Conservation (phyloP, 2,888 invertebrate species). For the Ophion ventricosus region DNA sequence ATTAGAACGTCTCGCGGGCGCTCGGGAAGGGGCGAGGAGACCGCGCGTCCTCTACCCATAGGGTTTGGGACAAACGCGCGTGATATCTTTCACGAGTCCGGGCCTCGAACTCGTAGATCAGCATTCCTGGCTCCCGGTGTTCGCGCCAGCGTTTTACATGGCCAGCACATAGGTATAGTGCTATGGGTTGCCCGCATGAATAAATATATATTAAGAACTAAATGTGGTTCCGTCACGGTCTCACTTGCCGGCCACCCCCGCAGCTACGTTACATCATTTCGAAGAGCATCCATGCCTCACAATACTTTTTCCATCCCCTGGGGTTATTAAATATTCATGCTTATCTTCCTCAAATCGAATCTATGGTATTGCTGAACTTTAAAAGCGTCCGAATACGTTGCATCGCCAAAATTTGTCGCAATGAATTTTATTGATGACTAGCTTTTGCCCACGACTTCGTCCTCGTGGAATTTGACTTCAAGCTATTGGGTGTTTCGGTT, state of each 20-base stretch:
- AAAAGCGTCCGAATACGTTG: neutral
- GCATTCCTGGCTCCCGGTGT: conserved; percentile 77
- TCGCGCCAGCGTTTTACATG: conserved; percentile 56
- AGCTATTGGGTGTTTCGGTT: too few relatives aligned
- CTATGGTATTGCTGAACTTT: neutral
- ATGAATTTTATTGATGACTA: too few relatives aligned
- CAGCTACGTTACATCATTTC: neutral
- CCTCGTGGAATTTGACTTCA: too few relatives aligned
- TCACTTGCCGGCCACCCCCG: neutral
- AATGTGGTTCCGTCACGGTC: conserved; percentile 3
- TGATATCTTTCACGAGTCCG: conserved; percentile 49
- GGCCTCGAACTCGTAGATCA: conserved; percentile 76
- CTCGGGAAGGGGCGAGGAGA: conserved; percentile 8
- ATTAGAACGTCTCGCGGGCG: conserved; percentile 65
- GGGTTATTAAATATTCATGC: neutral
- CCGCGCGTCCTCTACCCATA: conserved; percentile 13
- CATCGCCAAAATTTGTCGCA: neutral
- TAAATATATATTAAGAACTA: conserved; percentile 22
- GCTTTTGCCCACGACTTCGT: too few relatives aligned
- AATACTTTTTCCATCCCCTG: neutral
- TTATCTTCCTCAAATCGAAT: neutral
- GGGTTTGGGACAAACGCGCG: conserved; percentile 42
- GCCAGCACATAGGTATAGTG: neutral
- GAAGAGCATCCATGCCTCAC: conserved; percentile 6
- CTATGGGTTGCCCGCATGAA: conserved; percentile 1